A percentile compares a stretch with the other conserved stretches of the same genome.
Conservation (phyloP, 2,888 invertebrate genomes). For the Rotaria macrura region DNA sequence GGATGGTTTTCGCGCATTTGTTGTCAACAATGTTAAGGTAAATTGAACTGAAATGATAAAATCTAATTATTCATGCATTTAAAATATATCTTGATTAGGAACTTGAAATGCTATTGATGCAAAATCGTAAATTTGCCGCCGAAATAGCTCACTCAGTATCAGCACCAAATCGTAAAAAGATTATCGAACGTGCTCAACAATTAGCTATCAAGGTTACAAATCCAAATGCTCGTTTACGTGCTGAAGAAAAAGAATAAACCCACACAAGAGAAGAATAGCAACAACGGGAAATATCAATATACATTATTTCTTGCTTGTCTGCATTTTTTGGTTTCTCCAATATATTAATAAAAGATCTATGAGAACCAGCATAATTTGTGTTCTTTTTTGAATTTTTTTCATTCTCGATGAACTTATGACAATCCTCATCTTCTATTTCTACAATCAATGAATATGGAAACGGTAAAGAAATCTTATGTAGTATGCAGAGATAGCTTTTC, state of each 20-base stretch:
- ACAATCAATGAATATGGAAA: too few relatives aligned
- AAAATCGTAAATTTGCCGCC: constrained; percentile 88
- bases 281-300: neutral
- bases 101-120: constrained; percentile 94
- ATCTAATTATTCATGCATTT: too few relatives aligned
- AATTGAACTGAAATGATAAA: constrained; percentile 36
- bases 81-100: constrained; percentile 57
- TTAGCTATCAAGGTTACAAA: constrained; percentile 88
- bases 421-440: too few relatives aligned
- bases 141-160: constrained; percentile 96
- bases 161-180: constrained; percentile 86
- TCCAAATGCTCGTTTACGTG: constrained; percentile 83
- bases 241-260: constrained; percentile 91
- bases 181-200: constrained; percentile 91
- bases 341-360: neutral
- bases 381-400: neutral
- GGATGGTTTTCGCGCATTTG: constrained; percentile 89
- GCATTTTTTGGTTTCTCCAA: neutral
- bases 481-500: too few relatives aligned
- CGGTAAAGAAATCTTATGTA: too few relatives aligned
- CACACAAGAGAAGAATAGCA: neutral
- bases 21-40: constrained; percentile 74
- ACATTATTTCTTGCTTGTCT: neutral
- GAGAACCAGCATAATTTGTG: neutral
- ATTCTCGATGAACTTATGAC: neutral